A percentile compares a stretch with the other conserved stretches of the same genome.
These are phyloP conservation scores for Yoshiicerus persimilis DNA, from an alignment of 1,140 invertebrate species.

Conservation along the genomic window DNA sequence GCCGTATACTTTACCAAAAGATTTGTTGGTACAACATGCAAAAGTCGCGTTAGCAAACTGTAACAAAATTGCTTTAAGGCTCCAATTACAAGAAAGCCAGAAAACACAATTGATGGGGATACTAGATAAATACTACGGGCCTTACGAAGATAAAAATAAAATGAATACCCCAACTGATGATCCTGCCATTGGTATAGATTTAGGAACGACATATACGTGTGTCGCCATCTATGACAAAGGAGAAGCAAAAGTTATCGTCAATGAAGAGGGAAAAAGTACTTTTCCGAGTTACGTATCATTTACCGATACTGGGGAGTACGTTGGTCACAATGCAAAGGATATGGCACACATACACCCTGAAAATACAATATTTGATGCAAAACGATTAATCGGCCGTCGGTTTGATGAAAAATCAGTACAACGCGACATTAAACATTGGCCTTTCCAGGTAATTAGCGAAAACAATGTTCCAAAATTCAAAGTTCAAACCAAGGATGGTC, in stretches of 20 bases:
- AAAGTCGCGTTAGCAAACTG: not conserved
- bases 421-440: conserved; percentile 61
- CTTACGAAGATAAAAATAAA: not conserved
- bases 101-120: not conserved
- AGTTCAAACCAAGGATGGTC: conserved; percentile 52
- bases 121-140: not conserved
- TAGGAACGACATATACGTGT: conserved; percentile 78
- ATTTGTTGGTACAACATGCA: not conserved
- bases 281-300: conserved; percentile 90
- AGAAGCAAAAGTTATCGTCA: conserved; percentile 88
- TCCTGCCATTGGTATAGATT: conserved; percentile 69
- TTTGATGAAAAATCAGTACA: conserved; percentile 62
- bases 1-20: not conserved
- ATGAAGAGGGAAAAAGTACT: conserved; percentile 80
- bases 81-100: not conserved
- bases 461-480: conserved; percentile 55
- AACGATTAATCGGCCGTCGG: conserved; percentile 62
- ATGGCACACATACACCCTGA: conserved; percentile 80
- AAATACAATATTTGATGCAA: conserved; percentile 74
- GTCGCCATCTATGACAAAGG: conserved; percentile 78
- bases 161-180: not conserved
- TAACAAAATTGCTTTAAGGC: not conserved
- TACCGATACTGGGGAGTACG: conserved; percentile 80
- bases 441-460: conserved; percentile 58
- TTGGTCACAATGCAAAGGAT: conserved; percentile 82